Percentiles rank a stretch among this genome's conserved stretches.
phyloP scores from a whole-genome alignment of 2,888 invertebrate species.

The Azorinus chamasolen region DNA sequence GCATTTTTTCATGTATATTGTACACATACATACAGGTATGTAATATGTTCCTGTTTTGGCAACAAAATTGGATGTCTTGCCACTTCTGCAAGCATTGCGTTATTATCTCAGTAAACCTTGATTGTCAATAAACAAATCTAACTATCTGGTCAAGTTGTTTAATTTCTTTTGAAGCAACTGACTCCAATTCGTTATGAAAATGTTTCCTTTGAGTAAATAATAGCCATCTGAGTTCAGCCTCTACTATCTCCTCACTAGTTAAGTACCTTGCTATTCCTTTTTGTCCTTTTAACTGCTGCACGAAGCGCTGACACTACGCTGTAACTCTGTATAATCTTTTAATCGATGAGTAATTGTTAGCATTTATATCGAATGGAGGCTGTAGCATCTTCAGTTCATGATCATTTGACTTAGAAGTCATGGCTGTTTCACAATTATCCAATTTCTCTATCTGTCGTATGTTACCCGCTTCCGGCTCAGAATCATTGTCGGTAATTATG shows the following conservation, averaged over 20 bases:
- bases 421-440: too few relatives aligned
- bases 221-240: conserved; percentile 35
- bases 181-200: too few relatives aligned
- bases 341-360: conserved; percentile 15
- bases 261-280: neutral
- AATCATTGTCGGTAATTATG: too few relatives aligned
- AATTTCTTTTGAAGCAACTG: too few relatives aligned
- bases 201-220: conserved; percentile 11
- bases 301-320: conserved; percentile 10
- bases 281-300: conserved; percentile 2
- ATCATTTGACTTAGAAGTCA: too few relatives aligned
- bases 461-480: too few relatives aligned
- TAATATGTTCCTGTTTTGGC: conserved; percentile 14
- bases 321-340: conserved; percentile 31
- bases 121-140: conserved; percentile 30
- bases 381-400: neutral
- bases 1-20: too few relatives aligned
- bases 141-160: neutral
- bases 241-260: conserved; percentile 23
- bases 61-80: conserved; percentile 44
- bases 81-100: conserved; percentile 33
- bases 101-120: conserved; percentile 39
- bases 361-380: conserved; percentile 28
- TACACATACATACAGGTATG: neutral
- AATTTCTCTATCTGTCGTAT: neutral